A percentile compares a stretch with the other conserved stretches of the same genome.
Evolutionary conservation across 2,113 vertebrate species (phyloP).

Genomic region (Onychorhynchus coronatus): DNA sequence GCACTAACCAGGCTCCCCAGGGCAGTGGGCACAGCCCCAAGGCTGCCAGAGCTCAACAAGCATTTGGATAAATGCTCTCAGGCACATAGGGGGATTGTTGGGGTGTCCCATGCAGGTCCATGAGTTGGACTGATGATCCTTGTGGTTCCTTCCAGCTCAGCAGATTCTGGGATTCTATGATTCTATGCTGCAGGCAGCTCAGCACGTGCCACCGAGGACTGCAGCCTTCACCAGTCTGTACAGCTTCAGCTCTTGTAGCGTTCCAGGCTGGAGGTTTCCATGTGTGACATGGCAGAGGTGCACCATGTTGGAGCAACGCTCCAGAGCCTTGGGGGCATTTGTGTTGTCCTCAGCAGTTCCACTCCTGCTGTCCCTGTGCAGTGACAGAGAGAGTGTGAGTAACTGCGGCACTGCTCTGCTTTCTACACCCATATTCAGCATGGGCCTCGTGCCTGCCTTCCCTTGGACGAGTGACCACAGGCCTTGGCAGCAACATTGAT

Average conservation of each 20-base stretch:
- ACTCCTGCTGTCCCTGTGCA: fast-evolving
- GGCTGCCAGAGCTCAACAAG: neutral
- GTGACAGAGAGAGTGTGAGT: neutral
- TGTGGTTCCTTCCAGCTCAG: neutral
- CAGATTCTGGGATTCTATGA: neutral
- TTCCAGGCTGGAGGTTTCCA: neutral
- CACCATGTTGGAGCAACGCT: fast-evolving
- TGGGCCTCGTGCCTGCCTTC: neutral
- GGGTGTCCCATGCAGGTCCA: neutral
- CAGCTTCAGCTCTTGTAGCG: neutral
- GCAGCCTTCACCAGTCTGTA: neutral
- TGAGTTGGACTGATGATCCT: neutral
- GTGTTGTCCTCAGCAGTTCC: neutral
- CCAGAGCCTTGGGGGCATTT: fast-evolving
- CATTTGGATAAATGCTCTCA: neutral
- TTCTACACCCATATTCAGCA: fast-evolving
- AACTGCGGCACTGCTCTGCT: neutral
- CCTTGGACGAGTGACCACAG: neutral
- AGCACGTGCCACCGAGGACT: neutral
- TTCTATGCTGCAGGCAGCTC: neutral
- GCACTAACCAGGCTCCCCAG: neutral
- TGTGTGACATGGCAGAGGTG: neutral
- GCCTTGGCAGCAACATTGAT: neutral
- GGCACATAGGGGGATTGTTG: neutral
- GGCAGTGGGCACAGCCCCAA: neutral